A percentile compares a stretch with the other conserved stretches of the same genome.
Conservation (phyloP, 2,888 invertebrate genomes). For the Alsophila aescularia region DNA sequence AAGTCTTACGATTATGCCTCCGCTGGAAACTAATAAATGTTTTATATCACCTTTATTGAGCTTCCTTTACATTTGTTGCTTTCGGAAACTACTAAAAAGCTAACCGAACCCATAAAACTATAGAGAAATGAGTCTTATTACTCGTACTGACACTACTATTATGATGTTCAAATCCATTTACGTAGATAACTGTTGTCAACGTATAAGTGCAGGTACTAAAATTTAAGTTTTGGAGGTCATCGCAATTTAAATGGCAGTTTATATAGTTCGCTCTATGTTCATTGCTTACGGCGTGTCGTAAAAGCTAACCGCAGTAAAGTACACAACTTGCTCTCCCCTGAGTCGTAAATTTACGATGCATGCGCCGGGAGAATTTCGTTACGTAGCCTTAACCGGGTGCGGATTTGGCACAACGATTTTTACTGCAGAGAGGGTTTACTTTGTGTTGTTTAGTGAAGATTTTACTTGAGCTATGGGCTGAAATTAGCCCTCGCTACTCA, state of each 20-base stretch:
- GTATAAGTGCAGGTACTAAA: background rate
- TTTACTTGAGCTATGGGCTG: background rate
- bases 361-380: slow-evolving; percentile 75
- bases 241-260: slow-evolving; percentile 32
- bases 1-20: slow-evolving; percentile 14
- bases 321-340: slow-evolving; percentile 77
- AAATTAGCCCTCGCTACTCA: too few relatives aligned
- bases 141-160: background rate
- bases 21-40: slow-evolving; percentile 17
- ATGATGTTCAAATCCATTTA: slow-evolving; percentile 1
- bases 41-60: slow-evolving; percentile 27
- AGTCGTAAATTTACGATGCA: slow-evolving; percentile 78
- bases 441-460: slow-evolving; percentile 9
- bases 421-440: slow-evolving; percentile 34
- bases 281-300: slow-evolving; percentile 52
- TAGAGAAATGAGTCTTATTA: background rate
- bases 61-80: slow-evolving; percentile 13
- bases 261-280: slow-evolving; percentile 38
- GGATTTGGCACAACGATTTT: slow-evolving; percentile 68
- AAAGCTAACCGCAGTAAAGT: slow-evolving; percentile 78
- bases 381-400: slow-evolving; percentile 60
- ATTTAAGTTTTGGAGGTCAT: background rate
- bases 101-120: slow-evolving; percentile 17
- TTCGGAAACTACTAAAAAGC: slow-evolving; percentile 16
- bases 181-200: background rate